Conservation (phyloP, 2,888 invertebrate genomes). For the Syrista parreyssii region DNA sequence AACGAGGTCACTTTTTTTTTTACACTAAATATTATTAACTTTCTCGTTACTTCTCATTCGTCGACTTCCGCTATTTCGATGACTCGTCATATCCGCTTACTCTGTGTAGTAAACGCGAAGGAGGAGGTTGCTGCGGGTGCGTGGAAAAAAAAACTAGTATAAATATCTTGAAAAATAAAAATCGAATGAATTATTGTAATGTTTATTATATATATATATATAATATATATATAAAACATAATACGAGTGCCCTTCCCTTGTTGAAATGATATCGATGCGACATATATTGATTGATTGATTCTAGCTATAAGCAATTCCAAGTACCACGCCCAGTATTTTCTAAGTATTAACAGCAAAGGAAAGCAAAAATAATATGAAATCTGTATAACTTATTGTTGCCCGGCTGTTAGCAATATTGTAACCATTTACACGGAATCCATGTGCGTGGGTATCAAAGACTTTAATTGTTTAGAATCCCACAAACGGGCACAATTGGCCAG, state of each 20-base stretch:
- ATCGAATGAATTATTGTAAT: neutral
- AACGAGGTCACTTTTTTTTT: neutral
- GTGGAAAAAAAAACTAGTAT: neutral
- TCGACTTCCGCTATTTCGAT: neutral
- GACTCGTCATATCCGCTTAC: neutral
- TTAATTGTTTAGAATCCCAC: neutral
- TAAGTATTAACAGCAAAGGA: slow-evolving; percentile 44
- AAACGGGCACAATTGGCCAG: neutral
- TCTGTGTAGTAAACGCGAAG: neutral
- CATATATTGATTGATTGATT: slow-evolving; percentile 45
- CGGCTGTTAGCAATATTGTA: neutral
- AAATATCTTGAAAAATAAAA: neutral
- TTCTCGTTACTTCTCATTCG: neutral
- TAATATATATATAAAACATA: slow-evolving; percentile 35
- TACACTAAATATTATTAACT: neutral
- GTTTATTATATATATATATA: slow-evolving; percentile 26
- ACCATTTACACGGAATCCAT: slow-evolving; percentile 2
- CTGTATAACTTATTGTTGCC: slow-evolving; percentile 15
- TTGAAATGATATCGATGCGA: slow-evolving; percentile 39
- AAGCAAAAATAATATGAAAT: slow-evolving; percentile 4
- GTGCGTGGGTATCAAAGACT: slow-evolving; percentile 6
- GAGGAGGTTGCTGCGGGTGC: neutral
- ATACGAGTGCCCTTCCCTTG: slow-evolving; percentile 48
- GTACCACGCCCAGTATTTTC: slow-evolving; percentile 59
- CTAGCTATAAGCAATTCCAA: slow-evolving; percentile 46